Evolutionary conservation across 2,888 invertebrate genomes (phyloP).

Genomic region (Pegoplata infirma): DNA sequence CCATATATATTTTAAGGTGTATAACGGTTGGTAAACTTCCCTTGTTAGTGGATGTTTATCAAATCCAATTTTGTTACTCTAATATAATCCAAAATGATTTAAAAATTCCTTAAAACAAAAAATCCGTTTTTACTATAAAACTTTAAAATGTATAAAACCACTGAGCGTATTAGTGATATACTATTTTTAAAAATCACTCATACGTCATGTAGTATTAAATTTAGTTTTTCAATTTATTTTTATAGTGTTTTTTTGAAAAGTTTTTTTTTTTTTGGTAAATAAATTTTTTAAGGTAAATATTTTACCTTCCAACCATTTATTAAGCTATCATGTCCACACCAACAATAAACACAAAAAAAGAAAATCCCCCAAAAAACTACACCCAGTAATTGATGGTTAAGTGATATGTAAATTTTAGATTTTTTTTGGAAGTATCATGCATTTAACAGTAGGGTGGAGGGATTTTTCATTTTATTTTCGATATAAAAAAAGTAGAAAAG

Average conservation of each 20-base stretch:
- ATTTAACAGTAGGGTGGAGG: too few species aligned
- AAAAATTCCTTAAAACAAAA: too few species aligned
- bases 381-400: constrained; percentile 50
- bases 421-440: constrained; percentile 26
- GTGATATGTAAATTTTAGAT: constrained; percentile 37
- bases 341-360: not conserved
- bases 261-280: constrained; percentile 4
- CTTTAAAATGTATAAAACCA: too few species aligned
- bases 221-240: not conserved
- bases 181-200: not conserved
- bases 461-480: not conserved
- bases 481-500: not conserved
- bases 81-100: too few species aligned
- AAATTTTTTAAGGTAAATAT: constrained; percentile 20
- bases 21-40: too few species aligned
- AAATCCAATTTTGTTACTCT: too few species aligned
- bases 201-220: not conserved
- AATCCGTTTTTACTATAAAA: too few species aligned
- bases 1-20: too few species aligned
- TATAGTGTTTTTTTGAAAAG: not conserved
- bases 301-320: constrained; percentile 50
- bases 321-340: constrained; percentile 45
- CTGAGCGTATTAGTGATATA: too few species aligned
- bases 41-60: too few species aligned
- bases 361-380: constrained; percentile 1